These are phyloP conservation scores for Tetragnatha montana DNA, from an alignment of 2,888 invertebrate genomes.

Conservation along the genomic window DNA sequence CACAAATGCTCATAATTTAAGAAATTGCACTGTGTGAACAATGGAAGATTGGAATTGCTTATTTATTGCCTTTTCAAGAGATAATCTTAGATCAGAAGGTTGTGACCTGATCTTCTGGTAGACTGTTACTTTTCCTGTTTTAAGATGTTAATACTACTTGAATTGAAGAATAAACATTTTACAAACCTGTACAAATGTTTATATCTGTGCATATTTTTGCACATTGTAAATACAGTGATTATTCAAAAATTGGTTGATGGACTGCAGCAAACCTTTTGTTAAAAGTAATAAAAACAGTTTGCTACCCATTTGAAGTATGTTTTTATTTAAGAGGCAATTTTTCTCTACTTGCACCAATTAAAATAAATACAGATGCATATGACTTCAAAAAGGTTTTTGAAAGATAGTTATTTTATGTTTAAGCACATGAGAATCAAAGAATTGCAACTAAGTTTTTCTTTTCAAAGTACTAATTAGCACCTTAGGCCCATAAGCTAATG, in stretches of 20 bases:
- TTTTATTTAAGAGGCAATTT: background rate
- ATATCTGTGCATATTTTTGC: conserved; percentile 65
- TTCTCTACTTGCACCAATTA: too few species aligned
- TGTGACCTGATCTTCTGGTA: conserved; percentile 39
- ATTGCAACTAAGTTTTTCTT: too few species aligned
- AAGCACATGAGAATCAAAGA: too few species aligned
- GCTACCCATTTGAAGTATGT: conserved; percentile 28
- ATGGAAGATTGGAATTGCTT: conserved; percentile 40
- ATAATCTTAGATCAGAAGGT: conserved; percentile 54
- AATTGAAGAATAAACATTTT: conserved; percentile 56
- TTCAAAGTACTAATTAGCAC: too few species aligned
- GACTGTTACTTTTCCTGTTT: conserved; percentile 49
- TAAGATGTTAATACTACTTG: conserved; percentile 47
- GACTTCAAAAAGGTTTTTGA: too few species aligned
- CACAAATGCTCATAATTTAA: background rate
- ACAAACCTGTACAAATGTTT: conserved; percentile 65
- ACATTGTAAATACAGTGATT: conserved; percentile 66
- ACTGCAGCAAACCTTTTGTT: conserved; percentile 66
- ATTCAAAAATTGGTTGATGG: conserved; percentile 25
- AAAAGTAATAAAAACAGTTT: conserved; percentile 64
- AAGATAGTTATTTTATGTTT: too few species aligned
- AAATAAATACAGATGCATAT: too few species aligned
- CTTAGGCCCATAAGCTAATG: too few species aligned
- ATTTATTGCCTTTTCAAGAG: conserved; percentile 59
- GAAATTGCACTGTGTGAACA: conserved; percentile 26